Base-by-base conservation (phyloP, 2,113 vertebrate genomes). In the Donacobius atricapilla region DNA sequence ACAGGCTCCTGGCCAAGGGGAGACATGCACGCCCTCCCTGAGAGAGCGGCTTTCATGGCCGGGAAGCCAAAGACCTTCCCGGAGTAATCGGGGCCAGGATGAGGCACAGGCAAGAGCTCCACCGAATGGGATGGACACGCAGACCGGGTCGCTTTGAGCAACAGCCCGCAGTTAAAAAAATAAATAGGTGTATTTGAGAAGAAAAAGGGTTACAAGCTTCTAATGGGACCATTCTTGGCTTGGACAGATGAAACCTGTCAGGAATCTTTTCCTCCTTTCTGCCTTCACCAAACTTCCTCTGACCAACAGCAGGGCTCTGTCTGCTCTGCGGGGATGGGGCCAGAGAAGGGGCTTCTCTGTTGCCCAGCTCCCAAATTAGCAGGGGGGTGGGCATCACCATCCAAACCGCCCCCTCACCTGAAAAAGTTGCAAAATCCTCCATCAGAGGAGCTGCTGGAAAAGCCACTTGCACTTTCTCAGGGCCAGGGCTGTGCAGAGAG, bases 11-110 rank as follows among this genome's bases (percentile, higher is more conserved):
- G 40, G 94, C 97, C 97, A 97, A 95, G 76, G 79, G 65, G 37
- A 92, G 44, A 58, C 73, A 60, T 66, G 82, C 50, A 25, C 17
- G 27, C 23, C 54, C 57, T 81, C 11, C 22, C 80, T 94, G 81
- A 97, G 96, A 97, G 96, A 87, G 85, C 7, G 30, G 60, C 96
- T 97, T 97, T 96, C 94, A 96, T 1, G 9, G 56, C 72, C 2
- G 9, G 27, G 14, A 18, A 70, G 72, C 63, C 47, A 6, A 44
- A 86, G 91, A 57, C 72, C 50, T 89, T 68, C 91, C 92, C 27
- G 27, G 80, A 28, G 83, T 15, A 7, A 83, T 20, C 56, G 14
- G 64, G 73, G 94, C 83, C 53, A 70, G 76, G 37, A 44, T 22
- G 83, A 87, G 94, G 78, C 5, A 15, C 58, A 37, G 81, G 87